Percentiles rank a stretch among this genome's conserved stretches.
Evolutionary conservation across 2,797 vertebrate genomes (phyloP).

Genomic region (Neoniphon sammara): DNA sequence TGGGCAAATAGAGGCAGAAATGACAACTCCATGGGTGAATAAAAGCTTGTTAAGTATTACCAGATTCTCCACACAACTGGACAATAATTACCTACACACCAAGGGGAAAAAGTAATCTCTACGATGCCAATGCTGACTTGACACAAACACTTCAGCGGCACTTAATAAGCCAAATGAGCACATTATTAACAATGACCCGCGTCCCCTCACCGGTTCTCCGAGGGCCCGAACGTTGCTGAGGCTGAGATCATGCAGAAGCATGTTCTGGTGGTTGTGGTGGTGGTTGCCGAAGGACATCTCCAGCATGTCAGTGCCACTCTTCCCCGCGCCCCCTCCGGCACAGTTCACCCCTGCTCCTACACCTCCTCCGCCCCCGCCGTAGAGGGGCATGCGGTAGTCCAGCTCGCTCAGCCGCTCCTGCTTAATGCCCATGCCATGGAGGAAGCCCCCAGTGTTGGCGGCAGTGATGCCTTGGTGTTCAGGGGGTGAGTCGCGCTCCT

Average conservation of each 20-base stretch:
- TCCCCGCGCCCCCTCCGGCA: slow-evolving; percentile 75
- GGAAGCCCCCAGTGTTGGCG: slow-evolving; percentile 78
- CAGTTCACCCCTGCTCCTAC: slow-evolving; percentile 71
- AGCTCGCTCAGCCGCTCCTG: slow-evolving; percentile 93
- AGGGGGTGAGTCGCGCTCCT: slow-evolving; percentile 91
- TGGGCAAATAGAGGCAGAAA: not conserved
- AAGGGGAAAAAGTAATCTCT: not conserved
- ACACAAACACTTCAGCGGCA: not conserved
- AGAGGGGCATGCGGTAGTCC: slow-evolving; percentile 87
- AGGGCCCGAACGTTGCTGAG: slow-evolving; percentile 81
- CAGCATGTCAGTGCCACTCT: slow-evolving; percentile 81
- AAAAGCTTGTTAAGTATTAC: not conserved
- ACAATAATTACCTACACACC: not conserved
- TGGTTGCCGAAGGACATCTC: slow-evolving; percentile 84
- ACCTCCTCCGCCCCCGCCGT: slow-evolving; percentile 68
- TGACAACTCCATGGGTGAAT: not conserved
- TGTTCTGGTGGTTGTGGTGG: slow-evolving; percentile 88
- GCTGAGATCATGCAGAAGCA: slow-evolving; percentile 93
- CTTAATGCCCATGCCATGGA: slow-evolving; percentile 93
- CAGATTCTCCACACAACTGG: not conserved
- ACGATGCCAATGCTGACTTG: not conserved
- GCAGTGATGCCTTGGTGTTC: slow-evolving; percentile 71
- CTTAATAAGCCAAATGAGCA: not conserved
- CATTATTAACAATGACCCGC: not conserved
- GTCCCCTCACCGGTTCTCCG: slow-evolving; percentile 73